A percentile compares a stretch with the other conserved stretches of the same genome.
Conservation (phyloP, 2,113 vertebrate genomes). For the Callipepla squamata region DNA sequence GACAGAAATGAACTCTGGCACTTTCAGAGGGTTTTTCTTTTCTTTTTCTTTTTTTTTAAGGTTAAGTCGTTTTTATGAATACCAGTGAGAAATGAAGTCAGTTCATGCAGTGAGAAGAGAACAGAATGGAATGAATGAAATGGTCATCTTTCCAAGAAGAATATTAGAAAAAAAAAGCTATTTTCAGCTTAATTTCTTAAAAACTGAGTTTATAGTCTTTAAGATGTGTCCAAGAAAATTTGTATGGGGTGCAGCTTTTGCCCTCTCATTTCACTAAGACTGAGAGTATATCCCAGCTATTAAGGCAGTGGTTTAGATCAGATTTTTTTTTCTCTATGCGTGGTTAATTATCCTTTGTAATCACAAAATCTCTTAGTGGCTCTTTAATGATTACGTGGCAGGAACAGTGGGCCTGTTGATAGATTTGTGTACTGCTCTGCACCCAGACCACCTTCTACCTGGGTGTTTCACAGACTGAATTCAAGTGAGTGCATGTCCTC, state of each 20-base stretch:
- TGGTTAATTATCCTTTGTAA: not conserved
- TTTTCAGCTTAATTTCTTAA: constrained; percentile 20
- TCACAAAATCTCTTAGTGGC: not conserved
- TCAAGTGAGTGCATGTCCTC: not conserved
- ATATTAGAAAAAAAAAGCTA: not conserved
- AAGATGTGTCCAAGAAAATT: not conserved
- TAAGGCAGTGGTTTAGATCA: not conserved
- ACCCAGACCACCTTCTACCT: not conserved
- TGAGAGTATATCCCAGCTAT: not conserved
- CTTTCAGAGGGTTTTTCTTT: not conserved
- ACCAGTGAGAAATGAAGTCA: not conserved
- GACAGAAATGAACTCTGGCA: constrained; percentile 37
- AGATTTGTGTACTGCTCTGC: not conserved
- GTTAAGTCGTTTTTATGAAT: constrained; percentile 14
- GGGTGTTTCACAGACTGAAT: not conserved
- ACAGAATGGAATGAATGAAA: not conserved
- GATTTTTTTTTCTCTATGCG: not conserved
- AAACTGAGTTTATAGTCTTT: not conserved
- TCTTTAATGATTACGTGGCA: not conserved
- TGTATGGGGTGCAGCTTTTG: not conserved
- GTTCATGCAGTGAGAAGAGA: not conserved
- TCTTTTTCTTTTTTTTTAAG: not conserved
- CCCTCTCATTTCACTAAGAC: not conserved
- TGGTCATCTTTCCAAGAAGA: not conserved
- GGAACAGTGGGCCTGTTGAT: not conserved